Base-by-base conservation (phyloP, 2,888 invertebrate genomes). In the Timema podura region DNA sequence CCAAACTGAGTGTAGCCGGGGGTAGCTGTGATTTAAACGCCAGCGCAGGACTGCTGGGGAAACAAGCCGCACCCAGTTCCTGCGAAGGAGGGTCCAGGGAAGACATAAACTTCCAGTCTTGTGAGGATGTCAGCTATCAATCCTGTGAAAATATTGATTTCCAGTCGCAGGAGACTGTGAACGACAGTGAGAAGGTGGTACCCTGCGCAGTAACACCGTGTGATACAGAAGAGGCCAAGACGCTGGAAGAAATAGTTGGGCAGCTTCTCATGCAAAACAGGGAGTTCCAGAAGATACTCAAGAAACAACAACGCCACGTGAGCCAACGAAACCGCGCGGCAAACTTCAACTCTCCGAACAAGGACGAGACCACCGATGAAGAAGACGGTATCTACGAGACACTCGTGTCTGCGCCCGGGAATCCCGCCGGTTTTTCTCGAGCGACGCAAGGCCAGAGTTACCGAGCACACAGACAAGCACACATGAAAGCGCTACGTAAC, bases 211-310 rank as follows among this genome's bases (percentile, higher is more conserved):
- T 48, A 30, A 13, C 46, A 68, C n/a, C 64, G 16, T 48, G 30
- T 48, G 48, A 48, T 48, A 49, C 45, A n/a, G 66, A 66, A 72
- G 78, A 76, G 74, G 85, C 85, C 77, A 89, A 85, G 78, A 89
- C 86, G 66, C 83, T 89, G 76, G 90, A 91, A 80, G 85, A 92
- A 81, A 89, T 95, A 65, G 92, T 95, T 67, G 89, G 92, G 0
- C 93, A 93, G 78, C 83, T 94, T 13, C 81, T 95, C 6, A 88
- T 93, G 87, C 91, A 93, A 78, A 93, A 91, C 77, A 86, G 90
- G 75, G 93, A 93, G 74, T 92, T 93, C 75, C 91, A 93, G 75
- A 89, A 91, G 74, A 84, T 92, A 61, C 82, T 92, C 46, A 91
- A 90, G 75, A 91, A 91, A 76, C 91, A 91, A 76, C 88, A 91